Percentiles rank a stretch among this genome's conserved stretches.
Evolutionary conservation across 2,888 invertebrate genomes (phyloP).

Genomic region (Caradrina clavipalpis): DNA sequence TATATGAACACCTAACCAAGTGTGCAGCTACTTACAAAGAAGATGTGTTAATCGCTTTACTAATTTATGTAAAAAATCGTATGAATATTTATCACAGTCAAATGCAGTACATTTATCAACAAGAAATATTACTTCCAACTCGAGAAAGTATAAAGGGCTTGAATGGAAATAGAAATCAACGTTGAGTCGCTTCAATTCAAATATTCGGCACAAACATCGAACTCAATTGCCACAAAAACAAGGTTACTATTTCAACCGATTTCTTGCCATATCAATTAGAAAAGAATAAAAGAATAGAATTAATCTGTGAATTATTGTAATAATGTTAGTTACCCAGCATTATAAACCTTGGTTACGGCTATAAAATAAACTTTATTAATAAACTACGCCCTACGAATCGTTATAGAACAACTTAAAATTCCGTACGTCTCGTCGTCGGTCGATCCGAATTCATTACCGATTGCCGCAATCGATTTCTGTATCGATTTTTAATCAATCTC

Average conservation of each 20-base stretch:
- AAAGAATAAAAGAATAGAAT: constrained; percentile 44
- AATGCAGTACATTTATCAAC: constrained; percentile 44
- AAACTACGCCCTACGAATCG: constrained; percentile 65
- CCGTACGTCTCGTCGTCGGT: constrained; percentile 65
- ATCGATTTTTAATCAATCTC: constrained; percentile 86
- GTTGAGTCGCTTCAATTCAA: constrained; percentile 34
- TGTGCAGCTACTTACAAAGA: constrained; percentile 9
- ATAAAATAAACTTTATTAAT: constrained; percentile 70
- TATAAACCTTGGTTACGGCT: constrained; percentile 66
- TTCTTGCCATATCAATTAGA: constrained; percentile 58
- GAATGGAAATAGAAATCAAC: constrained; percentile 31
- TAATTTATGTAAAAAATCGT: constrained; percentile 46
- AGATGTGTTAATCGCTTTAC: constrained; percentile 39
- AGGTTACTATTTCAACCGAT: constrained; percentile 52
- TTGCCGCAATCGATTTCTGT: constrained; percentile 75
- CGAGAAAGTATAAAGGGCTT: constrained; percentile 40
- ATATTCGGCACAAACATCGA: constrained; percentile 33
- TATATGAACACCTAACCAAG: background rate
- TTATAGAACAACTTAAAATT: constrained; percentile 76
- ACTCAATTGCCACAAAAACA: constrained; percentile 42
- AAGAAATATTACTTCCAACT: constrained; percentile 35
- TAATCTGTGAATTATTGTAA: constrained; percentile 67
- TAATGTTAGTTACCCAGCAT: constrained; percentile 62
- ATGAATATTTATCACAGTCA: constrained; percentile 41
- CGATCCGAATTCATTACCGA: constrained; percentile 74